A percentile compares a stretch with the other conserved stretches of the same genome.
These are phyloP conservation scores for Caranx ignobilis DNA, from an alignment of 2,113 vertebrate genomes.

Conservation along the genomic window DNA sequence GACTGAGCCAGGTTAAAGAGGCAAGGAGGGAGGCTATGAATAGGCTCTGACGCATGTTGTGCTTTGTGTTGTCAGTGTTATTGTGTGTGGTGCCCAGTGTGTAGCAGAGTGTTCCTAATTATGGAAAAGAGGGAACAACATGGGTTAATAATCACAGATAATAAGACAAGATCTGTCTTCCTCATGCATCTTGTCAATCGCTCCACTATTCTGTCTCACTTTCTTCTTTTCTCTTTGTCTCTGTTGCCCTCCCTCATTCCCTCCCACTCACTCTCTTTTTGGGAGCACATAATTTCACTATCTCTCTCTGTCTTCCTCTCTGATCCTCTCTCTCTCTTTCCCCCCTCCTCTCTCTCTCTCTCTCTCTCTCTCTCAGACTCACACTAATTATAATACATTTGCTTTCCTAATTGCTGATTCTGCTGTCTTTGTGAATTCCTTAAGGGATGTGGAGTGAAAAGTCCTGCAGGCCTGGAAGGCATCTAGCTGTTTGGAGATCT, in stretches of 20 bases:
- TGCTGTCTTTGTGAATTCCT: slow-evolving; percentile 20
- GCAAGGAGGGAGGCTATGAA: slow-evolving; percentile 19
- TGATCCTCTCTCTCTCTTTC: slow-evolving; percentile 9
- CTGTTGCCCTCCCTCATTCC: neutral
- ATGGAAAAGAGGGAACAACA: slow-evolving; percentile 28
- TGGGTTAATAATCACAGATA: slow-evolving; percentile 63
- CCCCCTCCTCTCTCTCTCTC: neutral
- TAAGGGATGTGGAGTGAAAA: neutral
- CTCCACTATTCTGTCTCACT: neutral
- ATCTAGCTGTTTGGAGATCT: slow-evolving; percentile 4
- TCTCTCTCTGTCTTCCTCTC: neutral
- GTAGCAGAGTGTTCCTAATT: slow-evolving; percentile 53
- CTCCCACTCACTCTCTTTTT: neutral
- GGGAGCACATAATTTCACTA: neutral
- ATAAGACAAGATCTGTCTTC: slow-evolving; percentile 47
- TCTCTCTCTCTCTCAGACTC: neutral
- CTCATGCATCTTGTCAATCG: slow-evolving; percentile 28
- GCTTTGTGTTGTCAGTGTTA: neutral
- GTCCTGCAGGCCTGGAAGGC: neutral
- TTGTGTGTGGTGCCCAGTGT: slow-evolving; percentile 20
- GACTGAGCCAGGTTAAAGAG: slow-evolving; percentile 10
- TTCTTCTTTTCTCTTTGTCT: neutral
- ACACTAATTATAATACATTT: slow-evolving; percentile 34
- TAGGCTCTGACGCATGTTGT: slow-evolving; percentile 8
- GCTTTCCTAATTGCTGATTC: slow-evolving; percentile 46